A percentile compares a stretch with the other conserved stretches of the same genome.
Conservation (phyloP, 2,888 invertebrate genomes). For the Malthinus flaveolus region DNA sequence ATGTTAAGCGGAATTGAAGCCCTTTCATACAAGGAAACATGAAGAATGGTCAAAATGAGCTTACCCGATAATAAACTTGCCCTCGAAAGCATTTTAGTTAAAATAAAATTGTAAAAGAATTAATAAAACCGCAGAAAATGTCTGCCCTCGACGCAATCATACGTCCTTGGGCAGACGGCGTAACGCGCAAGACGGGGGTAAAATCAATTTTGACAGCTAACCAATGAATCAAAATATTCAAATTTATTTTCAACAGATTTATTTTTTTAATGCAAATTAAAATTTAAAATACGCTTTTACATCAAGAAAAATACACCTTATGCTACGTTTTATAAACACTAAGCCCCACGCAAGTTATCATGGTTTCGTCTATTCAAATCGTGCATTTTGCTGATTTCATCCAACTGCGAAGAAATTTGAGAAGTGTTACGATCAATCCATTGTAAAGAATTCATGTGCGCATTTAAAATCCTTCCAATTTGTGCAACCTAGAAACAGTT, state of each 20-base stretch:
- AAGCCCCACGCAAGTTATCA: conserved; percentile 11
- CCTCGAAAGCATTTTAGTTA: conserved; percentile 65
- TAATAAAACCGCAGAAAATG: conserved; percentile 5
- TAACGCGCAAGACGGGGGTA: no score
- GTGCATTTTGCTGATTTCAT: conserved; percentile 80
- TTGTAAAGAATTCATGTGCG: conserved; percentile 94
- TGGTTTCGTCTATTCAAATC: conserved; percentile 52
- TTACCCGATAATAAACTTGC: conserved; percentile 70
- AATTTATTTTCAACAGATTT: no score
- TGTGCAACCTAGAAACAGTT: conserved; percentile 71
- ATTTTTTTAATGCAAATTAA: no score
- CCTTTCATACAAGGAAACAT: conserved; percentile 8
- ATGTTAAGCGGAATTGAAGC: conserved; percentile 25
- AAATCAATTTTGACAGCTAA: no score
- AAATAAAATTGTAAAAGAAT: conserved; percentile 10
- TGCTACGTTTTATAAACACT: not conserved
- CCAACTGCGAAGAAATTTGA: conserved; percentile 75
- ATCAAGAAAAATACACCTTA: not conserved
- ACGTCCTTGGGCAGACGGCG: no score
- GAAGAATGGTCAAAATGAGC: conserved; percentile 31
- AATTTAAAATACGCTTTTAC: no score
- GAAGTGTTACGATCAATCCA: conserved; percentile 90
- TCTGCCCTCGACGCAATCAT: not conserved
- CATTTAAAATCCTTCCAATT: conserved; percentile 91
- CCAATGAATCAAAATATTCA: no score